phyloP scores from a whole-genome alignment of 2,113 vertebrate genomes.

The Aramus guarauna region DNA sequence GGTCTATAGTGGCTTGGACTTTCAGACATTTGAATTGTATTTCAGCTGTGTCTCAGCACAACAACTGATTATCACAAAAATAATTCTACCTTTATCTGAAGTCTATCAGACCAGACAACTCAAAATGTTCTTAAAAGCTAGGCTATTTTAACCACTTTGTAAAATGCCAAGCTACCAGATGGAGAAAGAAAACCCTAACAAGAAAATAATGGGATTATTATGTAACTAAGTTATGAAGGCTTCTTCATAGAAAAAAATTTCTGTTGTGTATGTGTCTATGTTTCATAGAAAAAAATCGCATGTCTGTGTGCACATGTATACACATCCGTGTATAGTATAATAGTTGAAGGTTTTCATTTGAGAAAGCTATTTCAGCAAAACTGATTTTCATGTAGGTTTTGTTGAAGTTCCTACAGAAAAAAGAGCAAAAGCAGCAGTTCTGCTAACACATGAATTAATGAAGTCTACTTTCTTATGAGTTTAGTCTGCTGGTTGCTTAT shows the following conservation, averaged over 20 bases:
- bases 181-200: not conserved
- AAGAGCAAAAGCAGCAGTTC: not conserved
- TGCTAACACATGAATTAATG: not conserved
- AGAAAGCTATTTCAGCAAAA: not conserved
- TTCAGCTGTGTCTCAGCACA: not conserved
- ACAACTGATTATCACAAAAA: not conserved
- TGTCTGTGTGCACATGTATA: not conserved
- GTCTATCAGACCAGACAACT: not conserved
- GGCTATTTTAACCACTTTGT: not conserved
- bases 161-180: not conserved
- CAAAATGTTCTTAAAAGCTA: not conserved
- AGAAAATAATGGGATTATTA: not conserved
- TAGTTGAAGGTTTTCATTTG: not conserved
- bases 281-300: not conserved
- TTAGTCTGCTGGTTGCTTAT: not conserved
- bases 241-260: not conserved
- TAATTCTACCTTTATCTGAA: not conserved
- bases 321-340: not conserved
- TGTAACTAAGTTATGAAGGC: rapidly evolving
- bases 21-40: not conserved
- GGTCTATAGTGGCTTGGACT: not conserved
- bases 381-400: not conserved
- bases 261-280: not conserved
- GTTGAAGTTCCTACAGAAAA: not conserved
- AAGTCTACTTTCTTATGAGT: not conserved